Base-by-base conservation (phyloP, 2,113 vertebrate genomes). In the Oncorhynchus gorbuscha region DNA sequence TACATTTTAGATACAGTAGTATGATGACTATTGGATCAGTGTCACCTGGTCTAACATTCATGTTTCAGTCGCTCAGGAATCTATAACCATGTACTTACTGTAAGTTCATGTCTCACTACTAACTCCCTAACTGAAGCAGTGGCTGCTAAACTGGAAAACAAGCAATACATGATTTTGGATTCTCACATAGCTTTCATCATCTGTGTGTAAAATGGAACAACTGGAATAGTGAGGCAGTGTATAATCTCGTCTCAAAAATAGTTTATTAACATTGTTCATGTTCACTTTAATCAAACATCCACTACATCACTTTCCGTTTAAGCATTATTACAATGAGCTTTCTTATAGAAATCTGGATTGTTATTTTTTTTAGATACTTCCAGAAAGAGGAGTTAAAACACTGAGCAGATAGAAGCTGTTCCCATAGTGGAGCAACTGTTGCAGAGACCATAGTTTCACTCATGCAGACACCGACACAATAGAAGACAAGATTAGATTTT, bases 201-300 rank as follows among this genome's bases (percentile, higher is more conserved):
- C 51, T 55, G 2, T 45, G 39, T 45, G 51, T 55, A 1, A 55
- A 55, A 55, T 55, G 51, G 4, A 55, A 55, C 12, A 13, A 2
- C 5, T 22, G 45, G 79, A 79, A 6, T 30, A 72, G 78, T 64
- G 8, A 26, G 11, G 5, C 70, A 72, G 26, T 22, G 35, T 70
- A 79, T 30, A 0, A 48, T 79, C 78, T 86, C 69, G 72, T 90
- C 80, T 87, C 86, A 90, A 93, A 92, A 90, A 92, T 90, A 88
- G 82, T 92, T 93, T 90, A 91, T 90, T 92, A 88, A 88, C 89
- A 89, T 87, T 83, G 82, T 78, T 84, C 77, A 76, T 79, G 84
- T 90, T 91, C 68, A 88, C 84, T 85, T 89, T 28, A 82, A 78
- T 86, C 76, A 81, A 86, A 90, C 85, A 84, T 88, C 85, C 78